Percentiles rank a stretch among this genome's conserved stretches.
Evolutionary conservation across 2,888 invertebrate species (phyloP).

Genomic region (Aphidoletes aphidimyza): DNA sequence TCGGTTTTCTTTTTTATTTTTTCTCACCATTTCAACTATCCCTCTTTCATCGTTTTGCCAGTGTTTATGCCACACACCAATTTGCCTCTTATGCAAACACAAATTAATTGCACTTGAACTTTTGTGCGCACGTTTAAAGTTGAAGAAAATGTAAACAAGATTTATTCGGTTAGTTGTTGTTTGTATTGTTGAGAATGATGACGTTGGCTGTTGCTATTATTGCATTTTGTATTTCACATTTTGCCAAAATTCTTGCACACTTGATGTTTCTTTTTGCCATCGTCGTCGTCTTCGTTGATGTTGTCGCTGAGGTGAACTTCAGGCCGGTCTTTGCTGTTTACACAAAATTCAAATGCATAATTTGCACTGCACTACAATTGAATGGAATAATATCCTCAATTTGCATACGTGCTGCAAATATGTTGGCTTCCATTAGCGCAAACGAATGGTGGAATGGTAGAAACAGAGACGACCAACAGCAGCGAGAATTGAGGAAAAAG

Average conservation of each 20-base stretch:
- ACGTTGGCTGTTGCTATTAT: constrained; percentile 50
- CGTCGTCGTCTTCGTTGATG: neutral
- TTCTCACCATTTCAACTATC: too few species aligned
- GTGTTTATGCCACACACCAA: neutral
- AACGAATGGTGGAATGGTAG: neutral
- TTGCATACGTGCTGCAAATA: constrained; percentile 49
- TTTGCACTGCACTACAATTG: constrained; percentile 43
- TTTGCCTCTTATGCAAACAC: constrained; percentile 26
- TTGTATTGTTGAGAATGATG: constrained; percentile 31
- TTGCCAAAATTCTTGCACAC: neutral
- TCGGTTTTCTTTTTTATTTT: neutral
- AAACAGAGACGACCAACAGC: neutral
- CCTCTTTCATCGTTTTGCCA: neutral
- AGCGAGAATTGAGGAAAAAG: neutral
- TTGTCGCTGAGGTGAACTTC: too few species aligned
- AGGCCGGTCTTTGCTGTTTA: neutral
- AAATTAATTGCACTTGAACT: constrained; percentile 54
- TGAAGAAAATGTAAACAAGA: constrained; percentile 52
- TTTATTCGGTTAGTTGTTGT: constrained; percentile 1
- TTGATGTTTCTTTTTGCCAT: neutral
- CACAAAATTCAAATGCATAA: constrained; percentile 51
- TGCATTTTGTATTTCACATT: neutral
- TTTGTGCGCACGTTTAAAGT: constrained; percentile 35
- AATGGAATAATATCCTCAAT: constrained; percentile 34
- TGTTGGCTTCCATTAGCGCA: constrained; percentile 40